Evolutionary conservation across 2,797 vertebrate genomes (phyloP), one percentile per base, ranked within the genome.

Genomic region (Alectoris magna): DNA sequence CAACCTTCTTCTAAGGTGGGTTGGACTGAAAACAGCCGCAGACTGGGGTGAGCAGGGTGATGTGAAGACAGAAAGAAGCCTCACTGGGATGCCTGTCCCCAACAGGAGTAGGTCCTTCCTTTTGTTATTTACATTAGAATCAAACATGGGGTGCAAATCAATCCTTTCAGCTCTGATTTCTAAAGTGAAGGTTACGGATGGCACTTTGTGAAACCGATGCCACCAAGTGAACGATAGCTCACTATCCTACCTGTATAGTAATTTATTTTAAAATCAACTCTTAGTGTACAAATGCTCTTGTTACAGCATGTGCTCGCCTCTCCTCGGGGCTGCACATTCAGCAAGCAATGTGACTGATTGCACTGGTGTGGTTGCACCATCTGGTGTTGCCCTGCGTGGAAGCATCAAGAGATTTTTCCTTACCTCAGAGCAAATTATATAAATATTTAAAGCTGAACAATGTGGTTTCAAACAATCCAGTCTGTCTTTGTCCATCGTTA

Each of bases 231-330:
- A 91, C 84, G 87, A 23, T 69, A 95, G 66, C 84, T 96, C 87
- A 76, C 84, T 93, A 46, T 87, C 81, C 53, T 95, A 76, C 87
- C 91, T 97, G 95, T 96, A 96, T 93, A 96, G 95, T 96, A 96
- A 97, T 95, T 97, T 95, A 97, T 97, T 97, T 93, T 69, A 90
- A 95, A 96, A 81, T 60, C 87, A 93, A 39, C 85, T 93, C 71
- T 15, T 62, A 79, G 71, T 83, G 83, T 95, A 92, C 91, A 92
- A 63, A 96, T 71, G 83, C 90, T 95, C 67, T 85, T 82, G 90
- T 93, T 87, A 87, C 0, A 43, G 88, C 81, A 91, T 80, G 93
- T 88, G 83, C 64, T 78, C 39, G 84, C 59, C 84, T 87, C 48
- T 77, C 62, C 78, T 82, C 0, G 14, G 64, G 92, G 84, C 94